Conservation (phyloP, 2,113 vertebrate genomes). For the Crypturellus undulatus region DNA sequence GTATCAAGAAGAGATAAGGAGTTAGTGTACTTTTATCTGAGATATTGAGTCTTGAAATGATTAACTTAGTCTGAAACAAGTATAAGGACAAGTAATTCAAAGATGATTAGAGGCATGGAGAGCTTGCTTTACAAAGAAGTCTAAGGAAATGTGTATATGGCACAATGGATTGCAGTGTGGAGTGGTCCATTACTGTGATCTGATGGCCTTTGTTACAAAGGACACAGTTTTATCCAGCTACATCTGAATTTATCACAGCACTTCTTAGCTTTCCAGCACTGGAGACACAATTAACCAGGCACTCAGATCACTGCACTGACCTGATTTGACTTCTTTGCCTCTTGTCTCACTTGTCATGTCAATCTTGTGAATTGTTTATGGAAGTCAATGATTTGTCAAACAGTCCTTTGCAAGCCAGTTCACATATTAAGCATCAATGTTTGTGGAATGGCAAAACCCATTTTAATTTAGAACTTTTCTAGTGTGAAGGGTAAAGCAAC, state of each 20-base stretch:
- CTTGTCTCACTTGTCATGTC: neutral
- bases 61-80: neutral
- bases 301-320: neutral
- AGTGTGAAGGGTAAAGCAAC: neutral
- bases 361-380: neutral
- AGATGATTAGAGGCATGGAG: neutral
- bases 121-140: neutral
- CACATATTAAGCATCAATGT: rapidly evolving
- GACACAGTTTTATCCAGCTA: neutral
- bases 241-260: neutral
- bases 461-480: neutral
- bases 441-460: neutral
- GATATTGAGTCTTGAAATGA: neutral
- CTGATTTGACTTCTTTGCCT: neutral
- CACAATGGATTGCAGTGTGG: neutral
- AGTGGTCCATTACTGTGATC: neutral
- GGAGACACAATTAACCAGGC: neutral
- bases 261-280: neutral
- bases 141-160: neutral
- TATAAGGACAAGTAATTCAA: neutral
- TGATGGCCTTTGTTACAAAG: neutral
- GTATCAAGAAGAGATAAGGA: neutral
- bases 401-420: neutral
- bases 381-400: neutral
- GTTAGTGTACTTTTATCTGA: neutral